Conservation (phyloP, 1,140 invertebrate species). For the roundworm (Caenorhabditis elegans) region DNA sequence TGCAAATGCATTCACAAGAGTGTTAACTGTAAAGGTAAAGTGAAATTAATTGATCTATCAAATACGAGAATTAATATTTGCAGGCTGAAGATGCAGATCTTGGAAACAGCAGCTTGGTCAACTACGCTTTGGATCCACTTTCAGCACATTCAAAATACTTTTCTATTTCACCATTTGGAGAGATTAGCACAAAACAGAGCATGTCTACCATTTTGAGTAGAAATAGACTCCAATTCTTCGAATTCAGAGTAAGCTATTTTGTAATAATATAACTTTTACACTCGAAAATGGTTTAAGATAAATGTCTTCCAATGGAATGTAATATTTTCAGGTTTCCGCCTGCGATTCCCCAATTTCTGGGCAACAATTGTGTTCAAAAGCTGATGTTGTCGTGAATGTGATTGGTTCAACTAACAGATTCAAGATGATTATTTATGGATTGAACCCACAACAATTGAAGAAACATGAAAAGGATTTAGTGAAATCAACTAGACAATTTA, state of each 20-base stretch:
- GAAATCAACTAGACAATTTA: conserved; percentile 55
- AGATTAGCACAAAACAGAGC: conserved; percentile 55
- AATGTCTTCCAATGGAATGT: conserved; percentile 55
- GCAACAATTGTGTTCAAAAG: conserved; percentile 55
- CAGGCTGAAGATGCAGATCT: conserved; percentile 60
- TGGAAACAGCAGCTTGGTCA: conserved; percentile 54
- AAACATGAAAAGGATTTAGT: conserved; percentile 51
- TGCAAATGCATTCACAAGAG: conserved; percentile 51
- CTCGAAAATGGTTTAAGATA: too few relatives aligned
- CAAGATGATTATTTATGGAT: conserved; percentile 51
- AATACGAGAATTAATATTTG: background rate
- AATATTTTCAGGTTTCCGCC: conserved; percentile 49
- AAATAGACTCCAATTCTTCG: conserved; percentile 51
- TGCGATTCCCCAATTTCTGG: conserved; percentile 59
- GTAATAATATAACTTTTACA: background rate
- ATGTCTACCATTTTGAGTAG: conserved; percentile 53
- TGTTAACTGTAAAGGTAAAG: conserved; percentile 55
- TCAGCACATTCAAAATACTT: conserved; percentile 59
- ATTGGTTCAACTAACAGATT: conserved; percentile 60
- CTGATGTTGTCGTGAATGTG: conserved; percentile 57
- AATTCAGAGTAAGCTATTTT: conserved; percentile 44
- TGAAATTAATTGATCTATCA: background rate
- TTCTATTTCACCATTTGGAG: conserved; percentile 53
- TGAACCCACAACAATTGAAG: conserved; percentile 55
- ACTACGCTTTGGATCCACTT: conserved; percentile 56